phyloP scores from a whole-genome alignment of 2,113 vertebrate species.

The Hemibagrus wyckioides region DNA sequence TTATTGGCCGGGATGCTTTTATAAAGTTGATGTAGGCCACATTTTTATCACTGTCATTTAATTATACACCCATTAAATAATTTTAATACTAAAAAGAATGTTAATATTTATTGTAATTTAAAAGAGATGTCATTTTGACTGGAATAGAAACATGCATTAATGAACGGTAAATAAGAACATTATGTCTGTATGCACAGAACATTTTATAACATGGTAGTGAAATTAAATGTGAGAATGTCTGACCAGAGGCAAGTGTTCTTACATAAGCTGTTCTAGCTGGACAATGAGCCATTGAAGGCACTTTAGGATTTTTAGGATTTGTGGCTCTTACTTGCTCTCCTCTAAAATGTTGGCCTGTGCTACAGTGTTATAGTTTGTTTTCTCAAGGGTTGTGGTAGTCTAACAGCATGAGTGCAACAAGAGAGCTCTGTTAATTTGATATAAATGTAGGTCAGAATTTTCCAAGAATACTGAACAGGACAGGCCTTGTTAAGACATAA shows the following conservation, averaged over 20 bases:
- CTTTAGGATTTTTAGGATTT: conserved; percentile 29
- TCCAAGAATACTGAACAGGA: conserved; percentile 29
- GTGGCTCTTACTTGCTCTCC: conserved; percentile 44
- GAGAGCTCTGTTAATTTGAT: conserved; percentile 48
- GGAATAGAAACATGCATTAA: conserved; percentile 13
- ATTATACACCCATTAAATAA: conserved; percentile 46
- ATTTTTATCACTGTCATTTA: conserved; percentile 49
- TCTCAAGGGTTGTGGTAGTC: conserved; percentile 45
- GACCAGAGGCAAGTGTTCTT: conserved; percentile 31
- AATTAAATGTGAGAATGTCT: conserved; percentile 25
- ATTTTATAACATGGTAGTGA: background rate
- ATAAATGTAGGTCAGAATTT: conserved; percentile 51
- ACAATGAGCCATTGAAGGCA: conserved; percentile 31
- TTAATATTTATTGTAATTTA: conserved; percentile 71
- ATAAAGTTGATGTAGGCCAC: conserved; percentile 54
- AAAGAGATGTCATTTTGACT: conserved; percentile 45
- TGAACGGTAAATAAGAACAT: background rate
- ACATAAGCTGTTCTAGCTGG: conserved; percentile 28
- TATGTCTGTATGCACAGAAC: conserved; percentile 37
- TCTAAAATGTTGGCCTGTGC: conserved; percentile 26
- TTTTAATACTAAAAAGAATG: conserved; percentile 42
- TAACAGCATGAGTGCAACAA: conserved; percentile 42
- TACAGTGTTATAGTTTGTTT: conserved; percentile 49
- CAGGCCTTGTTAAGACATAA: background rate
- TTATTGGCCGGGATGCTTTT: conserved; percentile 55